Percentiles rank a stretch among this genome's conserved stretches.
phyloP scores from a whole-genome alignment of 2,888 invertebrate species.

The Drosophila engyochracea region DNA sequence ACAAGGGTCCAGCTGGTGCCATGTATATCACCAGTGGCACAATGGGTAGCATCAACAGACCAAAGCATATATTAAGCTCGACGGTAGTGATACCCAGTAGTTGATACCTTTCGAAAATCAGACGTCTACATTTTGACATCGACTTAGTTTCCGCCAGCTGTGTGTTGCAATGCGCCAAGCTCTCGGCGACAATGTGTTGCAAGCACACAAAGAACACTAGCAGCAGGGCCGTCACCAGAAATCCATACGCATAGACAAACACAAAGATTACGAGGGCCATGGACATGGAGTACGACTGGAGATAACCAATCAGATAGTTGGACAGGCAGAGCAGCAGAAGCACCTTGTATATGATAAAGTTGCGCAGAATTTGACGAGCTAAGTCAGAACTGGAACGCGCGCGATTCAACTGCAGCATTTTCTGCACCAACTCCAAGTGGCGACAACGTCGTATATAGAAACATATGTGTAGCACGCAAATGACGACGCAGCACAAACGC shows the following conservation, averaged over 20 bases:
- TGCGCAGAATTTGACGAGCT: slow-evolving; percentile 32
- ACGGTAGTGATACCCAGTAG: slow-evolving; percentile 25
- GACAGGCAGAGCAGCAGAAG: slow-evolving; percentile 26
- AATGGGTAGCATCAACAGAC: slow-evolving; percentile 56
- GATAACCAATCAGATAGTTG: slow-evolving; percentile 47
- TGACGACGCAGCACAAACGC: slow-evolving; percentile 40
- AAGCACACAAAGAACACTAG: slow-evolving; percentile 57
- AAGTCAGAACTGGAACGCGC: slow-evolving; percentile 8
- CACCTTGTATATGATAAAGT: slow-evolving; percentile 40
- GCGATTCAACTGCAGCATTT: slow-evolving; percentile 42
- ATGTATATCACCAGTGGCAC: slow-evolving; percentile 42
- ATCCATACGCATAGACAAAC: slow-evolving; percentile 46
- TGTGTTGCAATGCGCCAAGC: slow-evolving; percentile 39
- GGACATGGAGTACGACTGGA: background rate
- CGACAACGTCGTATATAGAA: slow-evolving; percentile 56
- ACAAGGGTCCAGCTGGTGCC: slow-evolving; percentile 52
- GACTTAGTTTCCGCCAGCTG: slow-evolving; percentile 8
- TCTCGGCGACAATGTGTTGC: slow-evolving; percentile 51
- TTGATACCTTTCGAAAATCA: slow-evolving; percentile 29
- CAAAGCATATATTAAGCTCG: slow-evolving; percentile 55
- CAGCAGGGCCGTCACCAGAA: slow-evolving; percentile 43
- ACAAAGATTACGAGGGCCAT: slow-evolving; percentile 25
- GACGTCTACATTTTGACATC: background rate
- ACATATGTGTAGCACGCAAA: slow-evolving; percentile 43
- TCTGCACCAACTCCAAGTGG: slow-evolving; percentile 43